phyloP scores from a whole-genome alignment of 2,888 invertebrate genomes.

The Dorcus parallelipipedus region DNA sequence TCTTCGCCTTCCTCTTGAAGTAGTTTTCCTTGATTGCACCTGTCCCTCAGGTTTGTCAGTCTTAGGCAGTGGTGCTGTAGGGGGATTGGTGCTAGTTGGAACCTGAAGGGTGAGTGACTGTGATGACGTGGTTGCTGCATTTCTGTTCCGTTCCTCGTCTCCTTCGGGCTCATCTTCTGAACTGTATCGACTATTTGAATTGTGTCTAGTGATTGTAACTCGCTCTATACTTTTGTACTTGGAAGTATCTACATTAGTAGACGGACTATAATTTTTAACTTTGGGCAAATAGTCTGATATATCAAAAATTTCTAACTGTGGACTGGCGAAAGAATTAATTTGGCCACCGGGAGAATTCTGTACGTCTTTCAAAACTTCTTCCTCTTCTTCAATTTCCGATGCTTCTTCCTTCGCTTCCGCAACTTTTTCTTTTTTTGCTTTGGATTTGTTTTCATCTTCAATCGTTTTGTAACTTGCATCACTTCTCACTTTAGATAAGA shows the following conservation, averaged over 20 bases:
- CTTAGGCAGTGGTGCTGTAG: slow-evolving; percentile 21
- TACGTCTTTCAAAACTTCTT: slow-evolving; percentile 18
- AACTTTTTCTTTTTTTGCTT: not conserved
- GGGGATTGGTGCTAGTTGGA: slow-evolving; percentile 23
- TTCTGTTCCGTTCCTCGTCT: slow-evolving; percentile 5
- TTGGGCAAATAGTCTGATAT: slow-evolving; percentile 42
- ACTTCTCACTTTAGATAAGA: slow-evolving; percentile 37
- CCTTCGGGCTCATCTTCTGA: slow-evolving; percentile 20
- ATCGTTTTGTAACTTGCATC: slow-evolving; percentile 38
- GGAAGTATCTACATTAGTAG: slow-evolving; percentile 42
- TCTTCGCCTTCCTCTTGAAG: slow-evolving; percentile 5
- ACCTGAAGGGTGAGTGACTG: slow-evolving; percentile 13
- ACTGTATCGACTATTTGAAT: slow-evolving; percentile 35
- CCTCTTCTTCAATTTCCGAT: slow-evolving; percentile 23
- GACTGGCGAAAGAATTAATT: slow-evolving; percentile 11
- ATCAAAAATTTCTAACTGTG: slow-evolving; percentile 40
- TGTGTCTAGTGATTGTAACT: slow-evolving; percentile 22
- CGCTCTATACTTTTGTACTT: slow-evolving; percentile 45
- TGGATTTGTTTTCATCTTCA: slow-evolving; percentile 31
- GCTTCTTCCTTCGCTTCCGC: slow-evolving; percentile 3
- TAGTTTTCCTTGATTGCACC: not conserved
- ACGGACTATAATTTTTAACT: slow-evolving; percentile 38
- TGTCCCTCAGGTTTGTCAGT: slow-evolving; percentile 16
- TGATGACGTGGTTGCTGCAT: slow-evolving; percentile 13
- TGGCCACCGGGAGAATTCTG: slow-evolving; percentile 40